These are phyloP conservation scores for Calephelis perditalis DNA, from an alignment of 2,888 invertebrate genomes.

Conservation along the genomic window DNA sequence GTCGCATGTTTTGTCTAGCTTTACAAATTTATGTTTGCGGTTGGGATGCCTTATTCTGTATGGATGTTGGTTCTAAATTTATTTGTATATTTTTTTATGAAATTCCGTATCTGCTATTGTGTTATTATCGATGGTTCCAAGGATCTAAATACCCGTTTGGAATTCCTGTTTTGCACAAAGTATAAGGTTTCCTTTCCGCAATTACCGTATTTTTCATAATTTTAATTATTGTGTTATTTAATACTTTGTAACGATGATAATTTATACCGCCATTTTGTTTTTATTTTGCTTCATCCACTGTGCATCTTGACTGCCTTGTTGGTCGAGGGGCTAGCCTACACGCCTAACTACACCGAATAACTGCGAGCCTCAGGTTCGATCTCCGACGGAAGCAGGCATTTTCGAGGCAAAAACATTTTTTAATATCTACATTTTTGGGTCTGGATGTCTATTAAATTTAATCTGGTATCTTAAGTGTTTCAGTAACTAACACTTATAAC, in stretches of 20 bases:
- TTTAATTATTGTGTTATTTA: conserved; percentile 22
- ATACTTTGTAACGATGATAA: conserved; percentile 6
- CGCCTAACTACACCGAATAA: too few species aligned
- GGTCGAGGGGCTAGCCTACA: too few species aligned
- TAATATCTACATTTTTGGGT: too few species aligned
- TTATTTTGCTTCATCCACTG: neutral
- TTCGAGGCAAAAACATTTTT: too few species aligned
- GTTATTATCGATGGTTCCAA: conserved; percentile 5
- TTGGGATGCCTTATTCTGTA: neutral
- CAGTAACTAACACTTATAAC: too few species aligned
- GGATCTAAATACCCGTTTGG: conserved; percentile 2
- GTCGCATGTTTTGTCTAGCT: conserved; percentile 37
- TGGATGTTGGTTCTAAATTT: conserved; percentile 1
- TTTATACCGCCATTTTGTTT: conserved; percentile 7
- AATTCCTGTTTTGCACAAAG: conserved; percentile 10
- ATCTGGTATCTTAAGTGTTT: too few species aligned
- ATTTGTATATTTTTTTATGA: neutral
- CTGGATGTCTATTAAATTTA: too few species aligned
- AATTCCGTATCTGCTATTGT: conserved; percentile 4
- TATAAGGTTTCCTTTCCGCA: neutral
- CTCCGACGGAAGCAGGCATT: too few species aligned
- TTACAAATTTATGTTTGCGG: conserved; percentile 11
- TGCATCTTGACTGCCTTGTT: too few species aligned
- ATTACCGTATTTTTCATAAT: conserved; percentile 24
- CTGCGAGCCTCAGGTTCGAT: too few species aligned